These are phyloP conservation scores for Philopotamus ludificatus DNA, from an alignment of 1,140 invertebrate genomes.

Conservation along the genomic window DNA sequence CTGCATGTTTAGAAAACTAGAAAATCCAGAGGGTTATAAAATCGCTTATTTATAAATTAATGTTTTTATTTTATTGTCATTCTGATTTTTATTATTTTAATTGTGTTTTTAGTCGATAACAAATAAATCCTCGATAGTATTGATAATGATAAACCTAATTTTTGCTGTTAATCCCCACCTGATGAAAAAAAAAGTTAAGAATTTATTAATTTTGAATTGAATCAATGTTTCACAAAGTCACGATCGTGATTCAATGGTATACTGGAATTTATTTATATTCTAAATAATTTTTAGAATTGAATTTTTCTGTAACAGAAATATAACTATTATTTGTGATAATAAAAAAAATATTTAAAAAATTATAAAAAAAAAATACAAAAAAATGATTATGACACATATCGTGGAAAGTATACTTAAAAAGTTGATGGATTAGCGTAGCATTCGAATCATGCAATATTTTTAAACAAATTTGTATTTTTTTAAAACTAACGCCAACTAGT, in stretches of 20 bases:
- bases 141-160: too few species aligned
- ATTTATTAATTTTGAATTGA: not conserved
- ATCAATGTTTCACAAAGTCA: not conserved
- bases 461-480: conserved; percentile 15
- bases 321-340: conserved; percentile 17
- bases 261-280: conserved; percentile 15
- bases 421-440: not conserved
- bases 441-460: not conserved
- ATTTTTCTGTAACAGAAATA: conserved; percentile 31
- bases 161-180: too few species aligned
- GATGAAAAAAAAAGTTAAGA: too few species aligned
- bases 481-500: conserved; percentile 1
- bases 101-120: too few species aligned
- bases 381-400: not conserved
- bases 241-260: not conserved
- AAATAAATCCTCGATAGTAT: too few species aligned
- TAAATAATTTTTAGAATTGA: conserved; percentile 29
- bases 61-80: too few species aligned
- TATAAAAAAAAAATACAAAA: not conserved
- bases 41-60: too few species aligned
- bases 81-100: too few species aligned
- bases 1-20: too few species aligned
- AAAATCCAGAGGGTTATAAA: too few species aligned
- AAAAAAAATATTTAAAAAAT: conserved; percentile 11
- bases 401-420: conserved; percentile 21